These are phyloP conservation scores for Acropora tenuis DNA, from an alignment of 64 coral and sea anemone species.

Conservation along the genomic window DNA sequence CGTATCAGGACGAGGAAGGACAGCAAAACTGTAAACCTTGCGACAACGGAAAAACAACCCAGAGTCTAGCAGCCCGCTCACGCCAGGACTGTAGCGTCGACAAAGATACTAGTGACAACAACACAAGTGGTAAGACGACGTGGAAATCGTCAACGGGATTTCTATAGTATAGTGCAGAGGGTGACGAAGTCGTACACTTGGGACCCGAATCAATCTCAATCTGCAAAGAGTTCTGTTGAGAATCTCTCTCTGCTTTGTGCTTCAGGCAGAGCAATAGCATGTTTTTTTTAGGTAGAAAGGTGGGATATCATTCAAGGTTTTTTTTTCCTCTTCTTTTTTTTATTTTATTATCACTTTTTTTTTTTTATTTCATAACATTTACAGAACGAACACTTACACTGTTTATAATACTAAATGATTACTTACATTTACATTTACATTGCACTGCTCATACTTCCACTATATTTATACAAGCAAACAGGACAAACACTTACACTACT, in stretches of 20 bases:
- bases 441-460: no score
- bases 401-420: no score
- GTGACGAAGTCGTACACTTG: background rate
- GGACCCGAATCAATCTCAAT: background rate
- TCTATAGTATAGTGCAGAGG: background rate
- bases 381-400: no score
- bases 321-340: no score
- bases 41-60: conserved; percentile 27
- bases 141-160: background rate
- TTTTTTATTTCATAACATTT: no score
- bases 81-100: conserved; percentile 1
- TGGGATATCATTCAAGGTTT: background rate
- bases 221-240: background rate
- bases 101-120: background rate
- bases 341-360: no score
- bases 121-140: background rate
- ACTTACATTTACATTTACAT: no score
- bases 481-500: no score
- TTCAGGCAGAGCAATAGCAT: no score
- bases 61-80: background rate
- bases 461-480: no score
- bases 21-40: conserved; percentile 40
- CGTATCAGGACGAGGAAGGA: conserved; percentile 34
- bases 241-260: background rate
- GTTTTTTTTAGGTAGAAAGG: no score